These are phyloP conservation scores for Drosophila emarginata DNA, from an alignment of 2,888 invertebrate species.

Conservation along the genomic window DNA sequence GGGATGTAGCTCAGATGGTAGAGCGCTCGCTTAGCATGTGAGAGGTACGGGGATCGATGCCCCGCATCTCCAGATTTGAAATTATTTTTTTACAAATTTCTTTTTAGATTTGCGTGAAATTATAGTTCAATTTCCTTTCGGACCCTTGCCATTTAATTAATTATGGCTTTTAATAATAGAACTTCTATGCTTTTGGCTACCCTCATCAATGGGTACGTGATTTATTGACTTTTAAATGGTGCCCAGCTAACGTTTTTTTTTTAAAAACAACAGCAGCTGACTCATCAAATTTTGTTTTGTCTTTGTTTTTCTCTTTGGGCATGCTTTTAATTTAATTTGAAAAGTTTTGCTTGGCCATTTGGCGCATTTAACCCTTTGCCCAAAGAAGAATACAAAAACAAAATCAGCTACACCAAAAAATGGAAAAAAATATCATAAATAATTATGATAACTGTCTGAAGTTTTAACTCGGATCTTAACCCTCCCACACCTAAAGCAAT, in stretches of 20 bases:
- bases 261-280: constrained; percentile 65
- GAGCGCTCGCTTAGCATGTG: constrained; percentile 83
- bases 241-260: constrained; percentile 24
- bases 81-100: constrained; percentile 10
- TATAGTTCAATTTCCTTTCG: constrained; percentile 1
- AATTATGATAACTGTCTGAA: constrained; percentile 74
- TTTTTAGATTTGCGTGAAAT: constrained; percentile 9
- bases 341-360: constrained; percentile 74
- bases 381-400: constrained; percentile 13
- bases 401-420: constrained; percentile 24
- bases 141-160: constrained; percentile 47
- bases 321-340: constrained; percentile 79
- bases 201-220: constrained; percentile 70
- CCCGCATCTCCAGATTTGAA: constrained; percentile 81
- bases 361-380: constrained; percentile 73
- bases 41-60: constrained; percentile 83
- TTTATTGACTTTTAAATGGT: constrained; percentile 78
- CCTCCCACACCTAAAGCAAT: constrained; percentile 44
- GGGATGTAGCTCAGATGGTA: constrained; percentile 78
- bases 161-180: constrained; percentile 32
- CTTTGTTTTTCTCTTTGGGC: constrained; percentile 54
- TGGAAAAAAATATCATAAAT: constrained; percentile 68
- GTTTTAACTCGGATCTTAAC: constrained; percentile 36
- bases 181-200: constrained; percentile 36
- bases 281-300: constrained; percentile 75